Percentiles rank a stretch among this genome's conserved stretches.
Evolutionary conservation across 2,888 invertebrate species (phyloP).

Genomic region (Acanthosepion esculentum): DNA sequence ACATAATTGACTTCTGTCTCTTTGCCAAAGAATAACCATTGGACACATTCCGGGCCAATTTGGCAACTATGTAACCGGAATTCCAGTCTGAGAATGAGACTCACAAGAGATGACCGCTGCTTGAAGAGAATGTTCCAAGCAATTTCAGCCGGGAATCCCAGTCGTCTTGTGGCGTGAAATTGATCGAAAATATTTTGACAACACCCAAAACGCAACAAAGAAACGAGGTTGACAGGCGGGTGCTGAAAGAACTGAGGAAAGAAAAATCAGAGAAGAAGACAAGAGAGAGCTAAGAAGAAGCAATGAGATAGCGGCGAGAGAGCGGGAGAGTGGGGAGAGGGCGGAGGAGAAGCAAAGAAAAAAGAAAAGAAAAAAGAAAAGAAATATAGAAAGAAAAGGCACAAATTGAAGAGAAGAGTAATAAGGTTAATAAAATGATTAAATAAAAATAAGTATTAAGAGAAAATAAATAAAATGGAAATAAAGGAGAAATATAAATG

Average conservation of each 20-base stretch:
- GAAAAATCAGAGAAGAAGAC: too few species aligned
- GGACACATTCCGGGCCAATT: slow-evolving; percentile 11
- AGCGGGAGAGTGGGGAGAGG: neutral
- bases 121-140: neutral
- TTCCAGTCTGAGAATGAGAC: neutral
- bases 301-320: neutral
- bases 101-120: slow-evolving; percentile 22
- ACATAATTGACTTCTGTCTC: neutral
- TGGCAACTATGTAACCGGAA: slow-evolving; percentile 13
- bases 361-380: too few species aligned
- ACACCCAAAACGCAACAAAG: neutral
- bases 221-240: neutral
- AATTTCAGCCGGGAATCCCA: neutral
- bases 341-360: neutral
- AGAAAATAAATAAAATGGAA: too few species aligned
- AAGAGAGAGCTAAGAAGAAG: neutral
- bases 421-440: too few species aligned
- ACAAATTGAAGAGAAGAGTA: too few species aligned
- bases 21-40: neutral
- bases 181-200: slow-evolving; percentile 22
- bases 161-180: slow-evolving; percentile 33
- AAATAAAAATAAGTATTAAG: too few species aligned
- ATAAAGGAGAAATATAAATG: too few species aligned
- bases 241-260: neutral
- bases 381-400: too few species aligned